Base-by-base conservation (phyloP, 1,140 invertebrate species). In the Dysdera silvatica region DNA sequence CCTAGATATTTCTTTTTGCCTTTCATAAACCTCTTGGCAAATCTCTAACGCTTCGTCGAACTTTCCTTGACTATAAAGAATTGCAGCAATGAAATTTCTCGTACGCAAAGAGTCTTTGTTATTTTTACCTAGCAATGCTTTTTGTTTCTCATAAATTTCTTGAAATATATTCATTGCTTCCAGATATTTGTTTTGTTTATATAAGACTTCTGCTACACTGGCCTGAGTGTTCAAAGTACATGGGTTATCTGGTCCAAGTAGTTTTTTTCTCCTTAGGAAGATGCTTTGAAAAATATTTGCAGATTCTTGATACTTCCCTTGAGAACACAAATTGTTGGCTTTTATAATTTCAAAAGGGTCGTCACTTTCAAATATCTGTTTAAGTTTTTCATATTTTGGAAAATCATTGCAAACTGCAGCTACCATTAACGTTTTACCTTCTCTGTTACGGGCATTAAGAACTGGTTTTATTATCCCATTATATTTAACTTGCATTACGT, bases 21-120 rank as follows among this genome's bases (percentile, higher is more conserved):
- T 66, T 20, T 59, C 59, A 24, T 64, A 62, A 48, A 74, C 58
- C 43, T 70, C 66, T 55, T 58, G 23, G 55, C 63, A 67, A 5
- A 71, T 60, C 26, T 53, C 29, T 8, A 72, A 66, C 4, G 74
- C 72, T 64, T 75, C 71, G 16, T 70, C 57, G 59, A 70, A 57
- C 55, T 65, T 70, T 2, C 57, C 66, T 24, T 61, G 48, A 16
- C 58, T 65, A 43, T 65, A 45, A 16, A 72, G 57, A 18, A 71
- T 53, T 32, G 67, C 61, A 40, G 66, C 70, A 23, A 74, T 67
- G 18, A 58, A 40, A 63, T 45, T 48, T 48, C 40, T 24, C 18
- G 69, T 69, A 29, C 48, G 35, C 45, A 74, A 60, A 62, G 63
- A 67, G 31, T 69, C 45, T 47, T 57, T 33, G 65, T 73, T 18